These are phyloP conservation scores for Amia ocellicauda DNA, from an alignment of 2,113 vertebrate species.

Conservation along the genomic window DNA sequence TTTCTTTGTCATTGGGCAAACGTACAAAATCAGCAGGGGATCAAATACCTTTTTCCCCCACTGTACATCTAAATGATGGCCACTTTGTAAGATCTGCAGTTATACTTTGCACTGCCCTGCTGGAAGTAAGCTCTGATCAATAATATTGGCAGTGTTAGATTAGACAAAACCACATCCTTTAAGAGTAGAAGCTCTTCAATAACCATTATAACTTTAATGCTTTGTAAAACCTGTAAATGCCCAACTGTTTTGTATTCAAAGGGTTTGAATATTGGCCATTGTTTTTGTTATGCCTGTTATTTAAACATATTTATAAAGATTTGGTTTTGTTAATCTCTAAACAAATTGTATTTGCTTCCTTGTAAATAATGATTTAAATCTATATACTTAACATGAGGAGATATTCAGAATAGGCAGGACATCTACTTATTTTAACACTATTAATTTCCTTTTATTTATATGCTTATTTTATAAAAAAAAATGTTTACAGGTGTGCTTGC, in stretches of 20 bases:
- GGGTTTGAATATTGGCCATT: too few relatives aligned
- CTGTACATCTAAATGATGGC: constrained; percentile 18
- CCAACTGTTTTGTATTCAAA: too few relatives aligned
- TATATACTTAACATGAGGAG: too few relatives aligned
- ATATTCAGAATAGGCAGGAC: too few relatives aligned
- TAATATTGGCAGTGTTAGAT: constrained; percentile 28
- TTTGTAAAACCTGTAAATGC: constrained; percentile 6
- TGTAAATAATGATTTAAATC: too few relatives aligned
- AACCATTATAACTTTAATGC: constrained; percentile 1
- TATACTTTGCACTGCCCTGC: constrained; percentile 1
- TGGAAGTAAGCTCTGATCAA: constrained; percentile 32
- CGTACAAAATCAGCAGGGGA: too few relatives aligned
- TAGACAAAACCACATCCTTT: constrained; percentile 21
- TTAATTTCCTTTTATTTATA: constrained; percentile 24
- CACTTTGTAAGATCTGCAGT: not conserved
- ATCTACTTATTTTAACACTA: constrained; percentile 25
- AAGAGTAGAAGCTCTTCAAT: constrained; percentile 21
- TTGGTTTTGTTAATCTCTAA: too few relatives aligned
- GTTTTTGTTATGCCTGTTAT: not conserved
- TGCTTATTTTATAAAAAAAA: too few relatives aligned
- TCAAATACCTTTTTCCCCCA: too few relatives aligned
- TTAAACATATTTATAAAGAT: not conserved
- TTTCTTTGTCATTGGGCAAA: too few relatives aligned
- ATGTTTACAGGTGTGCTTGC: constrained; percentile 10
- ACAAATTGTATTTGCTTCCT: too few relatives aligned